Evolutionary conservation across 2,113 vertebrate species (phyloP).

Genomic region (Rhizomys pruinosus): DNA sequence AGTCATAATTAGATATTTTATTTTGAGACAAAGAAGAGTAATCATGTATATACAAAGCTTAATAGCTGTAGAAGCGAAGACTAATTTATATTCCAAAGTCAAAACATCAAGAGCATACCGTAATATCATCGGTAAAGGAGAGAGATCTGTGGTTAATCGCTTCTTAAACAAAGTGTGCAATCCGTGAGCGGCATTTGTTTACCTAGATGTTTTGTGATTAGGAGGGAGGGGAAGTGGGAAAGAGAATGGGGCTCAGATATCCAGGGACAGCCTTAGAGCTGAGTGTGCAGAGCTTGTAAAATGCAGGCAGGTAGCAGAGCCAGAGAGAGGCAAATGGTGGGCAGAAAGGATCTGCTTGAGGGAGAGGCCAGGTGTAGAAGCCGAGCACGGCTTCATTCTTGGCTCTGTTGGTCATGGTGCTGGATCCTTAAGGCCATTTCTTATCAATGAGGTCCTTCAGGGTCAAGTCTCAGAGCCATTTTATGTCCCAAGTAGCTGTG

Average conservation of each 20-base stretch:
- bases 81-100: constrained; percentile 66
- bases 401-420: fast-evolving
- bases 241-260: background rate
- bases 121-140: constrained; percentile 7
- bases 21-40: constrained; percentile 70
- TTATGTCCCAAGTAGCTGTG: background rate
- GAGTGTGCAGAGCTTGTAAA: background rate
- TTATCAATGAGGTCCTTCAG: background rate
- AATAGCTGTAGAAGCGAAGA: constrained; percentile 13
- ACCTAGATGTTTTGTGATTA: background rate
- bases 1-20: constrained; percentile 69
- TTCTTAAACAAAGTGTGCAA: constrained; percentile 5
- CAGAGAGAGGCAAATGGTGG: background rate
- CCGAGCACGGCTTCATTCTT: background rate
- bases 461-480: background rate
- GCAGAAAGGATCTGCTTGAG: background rate
- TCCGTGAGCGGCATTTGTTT: constrained; percentile 31
- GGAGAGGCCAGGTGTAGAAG: background rate
- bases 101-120: constrained; percentile 56
- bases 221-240: background rate
- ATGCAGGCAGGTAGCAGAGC: background rate
- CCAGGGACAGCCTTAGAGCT: background rate
- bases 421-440: background rate
- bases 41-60: background rate
- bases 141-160: constrained; percentile 31